Evolutionary conservation across 2,797 vertebrate genomes (phyloP).

Genomic region (Coranthus polyacanthus): DNA sequence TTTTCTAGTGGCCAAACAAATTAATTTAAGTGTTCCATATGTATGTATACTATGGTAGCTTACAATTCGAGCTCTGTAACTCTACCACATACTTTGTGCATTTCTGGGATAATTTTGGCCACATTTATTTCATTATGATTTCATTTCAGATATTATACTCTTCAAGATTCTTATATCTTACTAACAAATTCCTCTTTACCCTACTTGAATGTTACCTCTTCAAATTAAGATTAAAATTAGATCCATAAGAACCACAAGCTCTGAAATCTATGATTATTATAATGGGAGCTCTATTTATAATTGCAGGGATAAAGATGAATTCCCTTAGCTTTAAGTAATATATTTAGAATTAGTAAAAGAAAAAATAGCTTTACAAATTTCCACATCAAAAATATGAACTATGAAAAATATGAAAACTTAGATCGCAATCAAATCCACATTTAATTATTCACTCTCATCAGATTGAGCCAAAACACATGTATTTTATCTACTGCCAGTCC

Average conservation of each 20-base stretch:
- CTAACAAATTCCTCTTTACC: slow-evolving; percentile 13
- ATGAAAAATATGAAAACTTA: too few species aligned
- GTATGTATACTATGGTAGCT: slow-evolving; percentile 16
- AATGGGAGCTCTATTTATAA: slow-evolving; percentile 1
- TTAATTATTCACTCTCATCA: slow-evolving; percentile 1
- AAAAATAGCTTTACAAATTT: slow-evolving; percentile 13
- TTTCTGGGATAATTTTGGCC: slow-evolving; percentile 26
- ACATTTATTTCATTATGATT: slow-evolving; percentile 18
- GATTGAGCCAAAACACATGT: slow-evolving; percentile 49
- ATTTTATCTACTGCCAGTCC: slow-evolving; percentile 33
- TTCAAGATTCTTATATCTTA: slow-evolving; percentile 19
- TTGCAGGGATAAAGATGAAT: background rate
- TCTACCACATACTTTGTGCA: background rate
- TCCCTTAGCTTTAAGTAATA: background rate
- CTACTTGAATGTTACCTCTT: slow-evolving; percentile 33
- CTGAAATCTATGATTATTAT: background rate
- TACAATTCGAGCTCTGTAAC: slow-evolving; percentile 1
- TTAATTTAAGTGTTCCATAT: slow-evolving; percentile 20
- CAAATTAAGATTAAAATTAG: slow-evolving; percentile 25
- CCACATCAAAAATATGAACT: too few species aligned
- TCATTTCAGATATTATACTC: too few species aligned
- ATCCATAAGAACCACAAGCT: slow-evolving; percentile 16
- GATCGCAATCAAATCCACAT: too few species aligned
- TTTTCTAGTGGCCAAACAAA: slow-evolving; percentile 50
- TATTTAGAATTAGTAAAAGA: slow-evolving; percentile 11